These are phyloP conservation scores for Dasypus novemcinctus DNA, from an alignment of 2,113 vertebrate species.

Conservation along the genomic window DNA sequence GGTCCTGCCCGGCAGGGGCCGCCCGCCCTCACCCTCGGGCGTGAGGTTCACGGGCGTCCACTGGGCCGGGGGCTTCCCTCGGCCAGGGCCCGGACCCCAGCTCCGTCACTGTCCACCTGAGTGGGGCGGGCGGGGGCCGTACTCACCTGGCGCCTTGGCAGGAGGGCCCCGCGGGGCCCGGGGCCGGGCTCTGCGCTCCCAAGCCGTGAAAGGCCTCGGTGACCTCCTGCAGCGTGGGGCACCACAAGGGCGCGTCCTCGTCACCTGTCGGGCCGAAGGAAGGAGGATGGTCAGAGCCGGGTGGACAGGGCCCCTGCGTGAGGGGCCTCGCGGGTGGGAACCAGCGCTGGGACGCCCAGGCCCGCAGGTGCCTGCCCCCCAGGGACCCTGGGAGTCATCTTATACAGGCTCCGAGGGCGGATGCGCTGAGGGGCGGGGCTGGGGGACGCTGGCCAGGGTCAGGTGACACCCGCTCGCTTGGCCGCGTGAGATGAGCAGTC, in stretches of 20 bases:
- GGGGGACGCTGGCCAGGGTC: rapidly evolving
- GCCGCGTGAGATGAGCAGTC: not conserved
- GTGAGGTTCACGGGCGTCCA: too few relatives aligned
- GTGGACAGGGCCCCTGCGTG: rapidly evolving
- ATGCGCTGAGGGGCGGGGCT: too few relatives aligned
- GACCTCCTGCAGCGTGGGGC: conserved; percentile 53
- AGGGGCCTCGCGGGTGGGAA: rapidly evolving
- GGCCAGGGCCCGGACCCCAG: too few relatives aligned
- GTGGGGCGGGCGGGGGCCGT: too few relatives aligned
- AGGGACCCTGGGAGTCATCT: not conserved
- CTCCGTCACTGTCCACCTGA: too few relatives aligned
- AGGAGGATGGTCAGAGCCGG: not conserved
- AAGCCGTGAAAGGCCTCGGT: conserved; percentile 6
- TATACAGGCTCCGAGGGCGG: not conserved
- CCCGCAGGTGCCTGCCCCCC: not conserved
- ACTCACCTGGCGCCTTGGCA: conserved; percentile 23
- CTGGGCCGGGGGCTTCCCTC: too few relatives aligned
- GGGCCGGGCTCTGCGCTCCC: not conserved
- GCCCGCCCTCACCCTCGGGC: too few relatives aligned
- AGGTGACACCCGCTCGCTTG: too few relatives aligned
- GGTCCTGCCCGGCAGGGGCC: too few relatives aligned
- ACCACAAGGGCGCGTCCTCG: conserved; percentile 25
- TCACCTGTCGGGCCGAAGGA: conserved; percentile 2
- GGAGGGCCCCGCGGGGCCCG: not conserved
- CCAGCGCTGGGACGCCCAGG: not conserved